Evolutionary conservation across 2,888 invertebrate genomes (phyloP), one percentile per base, ranked within the genome.

Genomic region (Pyrochroa serraticornis): DNA sequence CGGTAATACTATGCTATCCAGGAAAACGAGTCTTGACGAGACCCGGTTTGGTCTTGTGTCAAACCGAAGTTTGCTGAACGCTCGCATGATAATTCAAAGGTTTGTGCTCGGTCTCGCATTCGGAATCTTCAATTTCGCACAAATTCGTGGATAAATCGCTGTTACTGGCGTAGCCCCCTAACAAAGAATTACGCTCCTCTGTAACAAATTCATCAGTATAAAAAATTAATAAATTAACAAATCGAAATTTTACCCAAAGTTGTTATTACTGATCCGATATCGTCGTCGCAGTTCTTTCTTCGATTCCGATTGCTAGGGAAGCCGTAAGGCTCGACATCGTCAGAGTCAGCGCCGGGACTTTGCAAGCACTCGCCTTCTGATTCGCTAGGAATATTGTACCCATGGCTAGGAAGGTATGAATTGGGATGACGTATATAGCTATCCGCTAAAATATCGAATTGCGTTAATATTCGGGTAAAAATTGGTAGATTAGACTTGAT

Each of bases 41-140:
- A 65, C 67, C 69, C 64, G 66, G 60, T 31, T 60, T 59, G 44
- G 62, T 57, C 62, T 42, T 54, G 36, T 64, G 69, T 79, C 79
- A 80, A 66, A 80, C 80, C 51, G 78, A 77, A 45, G 80, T 80
- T 63, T 80, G 80, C 56, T 80, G 79, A 34, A 79, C 76, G 30
- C 75, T 67, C 8, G 65, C 58, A 55, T 75, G 64, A 62, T 76
- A 78, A 65, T 80, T 80, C 53, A 80, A 65, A n/a, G 79, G 80
- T 65, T 80, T 74, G 48, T 76, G 75, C 71, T 78, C 76, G 60
- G 80, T 79, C 79, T 91, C 91, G 72, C 85, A 87, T 77, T 92
- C 92, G 41, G 91, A 91, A 80, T 92, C 92, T 80, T 95, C 95
- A 74, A 96, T 93, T 83, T 95, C 95, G 83, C 95, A 95, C 64